phyloP scores from a whole-genome alignment of 2,888 invertebrate genomes.

The Doris montereyensis region DNA sequence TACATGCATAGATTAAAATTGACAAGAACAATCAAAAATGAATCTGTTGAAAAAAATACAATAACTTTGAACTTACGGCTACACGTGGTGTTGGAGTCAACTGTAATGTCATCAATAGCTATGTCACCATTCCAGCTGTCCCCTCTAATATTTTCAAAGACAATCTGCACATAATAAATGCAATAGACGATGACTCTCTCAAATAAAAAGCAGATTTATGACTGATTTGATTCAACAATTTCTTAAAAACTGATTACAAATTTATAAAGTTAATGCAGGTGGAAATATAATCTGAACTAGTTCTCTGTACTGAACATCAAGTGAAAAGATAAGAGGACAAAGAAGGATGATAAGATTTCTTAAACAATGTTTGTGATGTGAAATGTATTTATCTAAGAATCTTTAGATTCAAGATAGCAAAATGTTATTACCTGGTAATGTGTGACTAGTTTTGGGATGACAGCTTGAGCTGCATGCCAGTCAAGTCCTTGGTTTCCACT shows the following conservation, averaged over 20 bases:
- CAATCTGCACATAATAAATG: too few relatives aligned
- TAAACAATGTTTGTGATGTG: too few relatives aligned
- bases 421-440: conserved; percentile 36
- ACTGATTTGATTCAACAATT: too few relatives aligned
- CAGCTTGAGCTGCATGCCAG: conserved; percentile 47
- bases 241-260: too few relatives aligned
- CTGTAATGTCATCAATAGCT: conserved; percentile 67
- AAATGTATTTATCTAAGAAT: too few relatives aligned
- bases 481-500: conserved; percentile 47
- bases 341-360: not conserved
- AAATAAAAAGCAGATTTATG: too few relatives aligned
- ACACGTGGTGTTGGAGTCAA: conserved; percentile 48
- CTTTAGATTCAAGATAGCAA: too few relatives aligned
- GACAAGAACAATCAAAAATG: not conserved
- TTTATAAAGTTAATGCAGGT: too few relatives aligned
- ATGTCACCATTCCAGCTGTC: conserved; percentile 61
- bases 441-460: conserved; percentile 38
- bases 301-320: too few relatives aligned
- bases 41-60: not conserved
- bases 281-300: too few relatives aligned
- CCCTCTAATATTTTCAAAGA: conserved; percentile 66
- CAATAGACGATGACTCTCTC: too few relatives aligned
- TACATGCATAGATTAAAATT: not conserved
- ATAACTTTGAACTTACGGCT: conserved; percentile 56
- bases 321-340: not conserved